Percentiles rank a stretch among this genome's conserved stretches.
These are phyloP conservation scores for Gorsachius goisagi DNA, from an alignment of 2,113 vertebrate genomes.

Conservation along the genomic window DNA sequence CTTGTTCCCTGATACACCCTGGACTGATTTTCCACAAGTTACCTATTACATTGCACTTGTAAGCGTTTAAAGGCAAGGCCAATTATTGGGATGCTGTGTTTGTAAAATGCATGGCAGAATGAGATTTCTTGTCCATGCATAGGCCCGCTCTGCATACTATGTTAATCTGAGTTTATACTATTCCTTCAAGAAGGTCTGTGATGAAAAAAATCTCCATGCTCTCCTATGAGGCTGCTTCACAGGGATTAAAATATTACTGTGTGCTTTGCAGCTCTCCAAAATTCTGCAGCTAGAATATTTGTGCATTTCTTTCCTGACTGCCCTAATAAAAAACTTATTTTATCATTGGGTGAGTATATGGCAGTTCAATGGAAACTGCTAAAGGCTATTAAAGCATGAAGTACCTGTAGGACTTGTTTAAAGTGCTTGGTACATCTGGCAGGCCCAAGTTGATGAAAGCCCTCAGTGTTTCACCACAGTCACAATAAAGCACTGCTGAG, in stretches of 20 bases:
- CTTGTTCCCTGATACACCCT: neutral
- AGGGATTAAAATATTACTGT: neutral
- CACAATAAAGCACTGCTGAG: neutral
- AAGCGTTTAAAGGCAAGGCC: neutral
- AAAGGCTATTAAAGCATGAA: neutral
- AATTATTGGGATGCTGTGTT: neutral
- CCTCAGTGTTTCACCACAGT: constrained; percentile 17
- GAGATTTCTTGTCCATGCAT: neutral
- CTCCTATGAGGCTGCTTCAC: neutral
- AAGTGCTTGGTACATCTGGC: constrained; percentile 1
- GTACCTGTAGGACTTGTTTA: constrained; percentile 24
- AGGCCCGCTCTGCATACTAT: neutral
- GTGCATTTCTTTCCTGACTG: neutral
- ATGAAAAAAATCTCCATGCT: neutral
- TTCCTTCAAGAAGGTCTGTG: neutral
- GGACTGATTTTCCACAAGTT: neutral
- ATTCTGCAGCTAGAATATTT: neutral
- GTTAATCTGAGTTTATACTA: neutral
- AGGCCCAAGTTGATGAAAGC: constrained; percentile 23
- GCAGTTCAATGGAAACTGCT: neutral
- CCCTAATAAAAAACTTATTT: neutral
- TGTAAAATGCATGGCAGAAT: neutral
- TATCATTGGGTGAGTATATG: neutral
- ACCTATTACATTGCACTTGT: neutral
- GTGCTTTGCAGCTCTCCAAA: neutral